Percentiles rank a stretch among this genome's conserved stretches.
Evolutionary conservation across 2,797 vertebrate genomes (phyloP).

Genomic region (Telmatherina bonti): DNA sequence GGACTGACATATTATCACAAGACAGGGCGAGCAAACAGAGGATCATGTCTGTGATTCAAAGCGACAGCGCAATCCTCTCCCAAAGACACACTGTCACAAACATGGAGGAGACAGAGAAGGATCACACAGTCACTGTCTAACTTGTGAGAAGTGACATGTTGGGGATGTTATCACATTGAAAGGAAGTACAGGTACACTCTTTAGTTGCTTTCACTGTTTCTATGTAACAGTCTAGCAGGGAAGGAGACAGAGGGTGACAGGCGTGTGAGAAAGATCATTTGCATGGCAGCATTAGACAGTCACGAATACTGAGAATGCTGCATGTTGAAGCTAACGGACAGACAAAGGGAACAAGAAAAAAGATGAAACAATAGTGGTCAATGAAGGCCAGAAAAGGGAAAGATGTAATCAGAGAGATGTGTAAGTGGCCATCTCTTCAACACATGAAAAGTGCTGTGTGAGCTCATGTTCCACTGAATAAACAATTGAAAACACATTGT

Average conservation of each 20-base stretch:
- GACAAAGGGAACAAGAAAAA: conserved; percentile 2
- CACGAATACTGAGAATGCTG: conserved; percentile 1
- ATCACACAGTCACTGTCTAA: conserved; percentile 24
- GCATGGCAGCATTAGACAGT: neutral
- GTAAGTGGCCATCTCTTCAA: conserved; percentile 2
- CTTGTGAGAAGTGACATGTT: neutral
- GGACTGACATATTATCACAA: conserved; percentile 2
- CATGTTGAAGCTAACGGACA: neutral
- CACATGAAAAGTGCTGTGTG: conserved; percentile 2
- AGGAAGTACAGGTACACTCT: neutral
- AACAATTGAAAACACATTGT: neutral
- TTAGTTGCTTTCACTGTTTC: neutral
- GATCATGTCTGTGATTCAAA: conserved; percentile 42
- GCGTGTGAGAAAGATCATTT: neutral
- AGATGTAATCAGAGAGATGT: conserved; percentile 14
- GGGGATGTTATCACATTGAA: conserved; percentile 9
- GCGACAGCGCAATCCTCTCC: conserved; percentile 17
- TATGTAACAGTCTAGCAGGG: neutral
- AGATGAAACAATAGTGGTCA: conserved; percentile 7
- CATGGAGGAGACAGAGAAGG: conserved; percentile 20
- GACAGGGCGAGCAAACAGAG: conserved; percentile 15
- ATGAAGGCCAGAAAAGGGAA: neutral
- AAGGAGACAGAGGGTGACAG: neutral
- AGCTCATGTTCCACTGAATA: neutral
- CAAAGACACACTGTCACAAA: conserved; percentile 17